Evolutionary conservation across 2,888 invertebrate genomes (phyloP).

Genomic region (Eutolmus rufibarbis): DNA sequence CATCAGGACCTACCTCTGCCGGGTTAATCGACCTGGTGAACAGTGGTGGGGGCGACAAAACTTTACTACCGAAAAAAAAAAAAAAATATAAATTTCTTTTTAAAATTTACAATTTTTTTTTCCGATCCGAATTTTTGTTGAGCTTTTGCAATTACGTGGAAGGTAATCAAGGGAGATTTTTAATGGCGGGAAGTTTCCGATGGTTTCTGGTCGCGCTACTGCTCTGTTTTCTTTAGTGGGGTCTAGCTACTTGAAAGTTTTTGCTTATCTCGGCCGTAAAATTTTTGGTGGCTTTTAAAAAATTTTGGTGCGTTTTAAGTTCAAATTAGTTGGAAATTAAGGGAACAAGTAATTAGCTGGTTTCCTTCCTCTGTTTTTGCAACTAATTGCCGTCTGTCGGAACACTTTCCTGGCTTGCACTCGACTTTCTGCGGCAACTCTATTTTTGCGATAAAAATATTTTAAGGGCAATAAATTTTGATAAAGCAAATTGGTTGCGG

Average conservation of each 20-base stretch:
- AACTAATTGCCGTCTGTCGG: not conserved
- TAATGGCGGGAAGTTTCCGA: slow-evolving; percentile 5
- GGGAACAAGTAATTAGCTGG: not conserved
- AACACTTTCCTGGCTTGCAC: not conserved
- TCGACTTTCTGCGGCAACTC: not conserved
- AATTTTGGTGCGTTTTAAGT: not conserved
- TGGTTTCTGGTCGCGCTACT: not conserved
- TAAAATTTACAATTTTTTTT: not conserved
- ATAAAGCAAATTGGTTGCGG: not conserved
- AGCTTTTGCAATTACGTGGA: not conserved
- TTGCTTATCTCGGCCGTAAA: slow-evolving; percentile 13
- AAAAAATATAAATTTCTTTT: not conserved
- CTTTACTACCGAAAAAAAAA: not conserved
- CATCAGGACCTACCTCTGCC: not conserved
- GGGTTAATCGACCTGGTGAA: not conserved
- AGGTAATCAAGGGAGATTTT: slow-evolving; percentile 26
- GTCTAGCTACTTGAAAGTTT: not conserved
- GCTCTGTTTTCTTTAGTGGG: not conserved
- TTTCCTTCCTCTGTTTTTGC: slow-evolving; percentile 1
- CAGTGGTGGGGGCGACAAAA: not conserved
- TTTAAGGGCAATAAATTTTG: not conserved
- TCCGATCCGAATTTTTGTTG: not conserved
- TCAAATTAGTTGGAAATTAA: slow-evolving; percentile 30
- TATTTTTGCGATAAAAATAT: not conserved
- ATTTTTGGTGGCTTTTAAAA: slow-evolving; percentile 1